phyloP scores from a whole-genome alignment of 2,888 invertebrate genomes.

The Noctua janthe region DNA sequence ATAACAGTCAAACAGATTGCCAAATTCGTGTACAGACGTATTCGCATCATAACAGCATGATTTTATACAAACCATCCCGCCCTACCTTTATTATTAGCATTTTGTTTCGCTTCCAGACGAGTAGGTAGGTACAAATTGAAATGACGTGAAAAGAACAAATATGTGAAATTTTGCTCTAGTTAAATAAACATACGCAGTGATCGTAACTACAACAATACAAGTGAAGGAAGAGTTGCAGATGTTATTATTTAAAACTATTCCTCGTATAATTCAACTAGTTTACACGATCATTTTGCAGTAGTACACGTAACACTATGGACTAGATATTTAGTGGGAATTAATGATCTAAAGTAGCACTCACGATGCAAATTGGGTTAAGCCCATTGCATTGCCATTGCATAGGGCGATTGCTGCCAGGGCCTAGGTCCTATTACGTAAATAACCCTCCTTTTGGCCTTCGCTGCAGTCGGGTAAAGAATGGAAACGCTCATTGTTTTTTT shows the following conservation, averaged over 20 bases:
- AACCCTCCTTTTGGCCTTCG: no score
- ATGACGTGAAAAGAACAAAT: conserved; percentile 46
- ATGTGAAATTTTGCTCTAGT: conserved; percentile 42
- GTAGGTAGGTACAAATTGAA: conserved; percentile 44
- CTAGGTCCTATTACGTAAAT: background rate
- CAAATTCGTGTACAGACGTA: conserved; percentile 25
- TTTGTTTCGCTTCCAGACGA: conserved; percentile 27
- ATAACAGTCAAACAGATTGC: conserved; percentile 3
- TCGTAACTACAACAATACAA: conserved; percentile 59
- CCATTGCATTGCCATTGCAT: background rate
- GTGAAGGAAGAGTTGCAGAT: conserved; percentile 59
- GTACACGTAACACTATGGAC: conserved; percentile 30
- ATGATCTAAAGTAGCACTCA: background rate
- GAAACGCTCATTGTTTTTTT: background rate
- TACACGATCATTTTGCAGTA: conserved; percentile 14
- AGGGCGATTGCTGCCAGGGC: background rate
- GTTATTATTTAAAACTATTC: conserved; percentile 50
- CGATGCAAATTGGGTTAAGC: background rate
- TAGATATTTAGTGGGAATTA: conserved; percentile 10
- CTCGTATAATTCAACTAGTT: conserved; percentile 9
- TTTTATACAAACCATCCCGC: conserved; percentile 2
- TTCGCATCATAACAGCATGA: background rate
- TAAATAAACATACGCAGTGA: conserved; percentile 43
- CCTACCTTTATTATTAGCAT: conserved; percentile 38
- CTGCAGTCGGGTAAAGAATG: background rate